A percentile compares a stretch with the other conserved stretches of the same genome.
These are phyloP conservation scores for Drosophila engyochracea DNA, from an alignment of 2,888 invertebrate genomes.

Conservation along the genomic window DNA sequence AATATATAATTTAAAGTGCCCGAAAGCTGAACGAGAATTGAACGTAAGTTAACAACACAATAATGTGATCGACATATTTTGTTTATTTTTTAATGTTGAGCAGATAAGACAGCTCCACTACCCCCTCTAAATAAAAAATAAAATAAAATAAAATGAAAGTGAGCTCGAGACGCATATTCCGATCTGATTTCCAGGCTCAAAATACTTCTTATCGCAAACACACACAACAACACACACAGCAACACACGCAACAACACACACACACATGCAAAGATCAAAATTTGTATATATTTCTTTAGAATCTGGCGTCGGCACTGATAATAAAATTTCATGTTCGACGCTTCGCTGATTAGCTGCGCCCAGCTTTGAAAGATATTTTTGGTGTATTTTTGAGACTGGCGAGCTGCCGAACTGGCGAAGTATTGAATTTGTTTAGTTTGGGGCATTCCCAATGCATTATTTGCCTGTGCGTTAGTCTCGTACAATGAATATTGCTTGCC, in stretches of 20 bases:
- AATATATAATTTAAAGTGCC: slow-evolving; percentile 21
- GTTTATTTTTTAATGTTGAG: slow-evolving; percentile 3
- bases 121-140: neutral
- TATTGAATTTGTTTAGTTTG: slow-evolving; percentile 34
- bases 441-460: slow-evolving; percentile 43
- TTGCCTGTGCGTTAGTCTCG: neutral
- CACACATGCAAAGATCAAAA: slow-evolving; percentile 30
- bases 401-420: neutral
- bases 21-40: slow-evolving; percentile 13
- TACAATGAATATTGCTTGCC: slow-evolving; percentile 67
- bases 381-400: neutral
- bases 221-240: neutral
- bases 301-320: slow-evolving; percentile 48
- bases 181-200: slow-evolving; percentile 44
- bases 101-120: slow-evolving; percentile 33
- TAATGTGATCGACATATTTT: slow-evolving; percentile 2
- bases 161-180: slow-evolving; percentile 44
- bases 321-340: slow-evolving; percentile 20
- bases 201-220: slow-evolving; percentile 43
- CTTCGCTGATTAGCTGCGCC: slow-evolving; percentile 13
- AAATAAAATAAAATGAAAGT: slow-evolving; percentile 36
- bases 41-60: slow-evolving; percentile 43
- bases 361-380: slow-evolving; percentile 8
- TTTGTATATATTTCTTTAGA: slow-evolving; percentile 9
- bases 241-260: slow-evolving; percentile 1